Base-by-base conservation (phyloP, 2,113 vertebrate genomes). In the Struthio camelus region DNA sequence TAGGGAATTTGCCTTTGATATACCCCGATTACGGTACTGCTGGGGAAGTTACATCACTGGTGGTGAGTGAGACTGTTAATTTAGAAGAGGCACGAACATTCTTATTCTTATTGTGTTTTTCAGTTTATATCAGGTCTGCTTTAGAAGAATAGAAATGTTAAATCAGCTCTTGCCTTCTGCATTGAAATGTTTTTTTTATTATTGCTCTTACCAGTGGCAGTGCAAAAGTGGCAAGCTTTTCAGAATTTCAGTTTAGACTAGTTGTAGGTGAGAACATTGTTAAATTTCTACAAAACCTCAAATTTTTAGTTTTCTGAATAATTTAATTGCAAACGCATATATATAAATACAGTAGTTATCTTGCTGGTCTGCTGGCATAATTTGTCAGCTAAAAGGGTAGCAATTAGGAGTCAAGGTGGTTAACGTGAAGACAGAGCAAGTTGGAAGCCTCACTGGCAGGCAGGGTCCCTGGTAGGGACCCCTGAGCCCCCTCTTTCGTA, bases 1-100 rank as follows among this genome's bases (percentile, higher is more conserved):
- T n/a, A 0, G 1, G 19, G 50, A 51, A 36, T 51, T 51, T 14
- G 20, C 30, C 0, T 2, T 2, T 14, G 44, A n/a, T 17, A 48
- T 18, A 17, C 56, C 36, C 30, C 25, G 42, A 11, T 50, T 40
- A 3, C 3, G 0, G n/a, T 27, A 6, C 42, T 17, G 1, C 36
- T 75, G 24, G 51, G 53, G 83, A 65, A 87, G 58, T 64, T 92
- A 46, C 53, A 38, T 14, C 30, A n/a, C 9, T 30, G 40, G 20
- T 42, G 44, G 34, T 23, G 78, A 70, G 30, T 38, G 46, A 23
- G 58, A 48, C 34, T 70, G 19, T 30, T 69, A 34, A 16, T 69
- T 77, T 86, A 36, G 36, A 58, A 80, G 69, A 25, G 7, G 5
- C 56, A 11, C 7, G 22, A 82, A 19, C 12, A 2, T 38, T 72